phyloP scores from a whole-genome alignment of 2,113 vertebrate species.

The Rhinogobius similis region DNA sequence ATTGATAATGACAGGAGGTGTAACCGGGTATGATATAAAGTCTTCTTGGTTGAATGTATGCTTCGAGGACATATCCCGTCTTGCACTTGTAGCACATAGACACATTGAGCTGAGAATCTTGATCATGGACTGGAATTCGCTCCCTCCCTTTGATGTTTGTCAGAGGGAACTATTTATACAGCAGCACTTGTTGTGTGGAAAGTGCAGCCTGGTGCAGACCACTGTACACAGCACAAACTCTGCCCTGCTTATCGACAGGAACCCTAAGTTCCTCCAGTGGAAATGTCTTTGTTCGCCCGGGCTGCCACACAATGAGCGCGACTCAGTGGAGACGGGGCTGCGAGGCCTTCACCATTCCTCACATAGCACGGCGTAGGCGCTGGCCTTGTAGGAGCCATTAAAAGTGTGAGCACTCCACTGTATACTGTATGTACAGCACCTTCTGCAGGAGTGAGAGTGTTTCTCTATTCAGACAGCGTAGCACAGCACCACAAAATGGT shows the following conservation, averaged over 20 bases:
- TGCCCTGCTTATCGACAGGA: slow-evolving; percentile 81
- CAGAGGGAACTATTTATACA: slow-evolving; percentile 75
- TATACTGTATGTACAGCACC: slow-evolving; percentile 25
- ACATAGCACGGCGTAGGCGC: slow-evolving; percentile 52
- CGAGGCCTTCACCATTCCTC: slow-evolving; percentile 65
- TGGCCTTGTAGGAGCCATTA: slow-evolving; percentile 69
- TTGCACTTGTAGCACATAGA: slow-evolving; percentile 23
- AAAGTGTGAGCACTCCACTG: slow-evolving; percentile 42
- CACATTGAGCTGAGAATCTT: slow-evolving; percentile 36
- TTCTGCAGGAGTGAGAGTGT: slow-evolving; percentile 30
- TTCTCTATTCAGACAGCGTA: not conserved
- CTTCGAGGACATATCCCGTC: not conserved
- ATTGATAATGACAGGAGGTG: not conserved
- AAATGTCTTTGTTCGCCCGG: slow-evolving; percentile 80
- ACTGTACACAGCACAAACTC: slow-evolving; percentile 73
- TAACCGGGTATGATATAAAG: not conserved
- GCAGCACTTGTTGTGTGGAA: slow-evolving; percentile 73
- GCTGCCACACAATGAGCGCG: slow-evolving; percentile 76
- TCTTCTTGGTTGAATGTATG: not conserved
- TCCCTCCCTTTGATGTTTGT: slow-evolving; percentile 72
- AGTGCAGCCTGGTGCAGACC: slow-evolving; percentile 61
- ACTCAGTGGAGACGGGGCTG: slow-evolving; percentile 75
- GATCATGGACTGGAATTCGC: slow-evolving; percentile 63
- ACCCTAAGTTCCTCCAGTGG: slow-evolving; percentile 81
- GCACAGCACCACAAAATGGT: too few relatives aligned